Evolutionary conservation across 2,888 invertebrate species (phyloP), one percentile per base, ranked within the genome.

Genomic region (Agapostemon virescens): DNA sequence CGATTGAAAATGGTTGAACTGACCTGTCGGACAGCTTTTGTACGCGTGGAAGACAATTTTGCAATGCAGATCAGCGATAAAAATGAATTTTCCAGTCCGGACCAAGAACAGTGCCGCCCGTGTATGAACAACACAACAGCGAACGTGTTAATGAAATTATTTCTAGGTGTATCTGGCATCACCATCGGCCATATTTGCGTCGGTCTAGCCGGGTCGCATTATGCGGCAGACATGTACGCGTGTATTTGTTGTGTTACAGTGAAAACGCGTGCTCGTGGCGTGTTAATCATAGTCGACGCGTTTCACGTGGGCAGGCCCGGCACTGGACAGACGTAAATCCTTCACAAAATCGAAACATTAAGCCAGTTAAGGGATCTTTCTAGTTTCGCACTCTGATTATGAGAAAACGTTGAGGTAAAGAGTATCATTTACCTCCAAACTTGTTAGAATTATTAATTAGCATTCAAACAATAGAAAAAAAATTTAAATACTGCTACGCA

Each of bases 271-370:
- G 90, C 81, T 79, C 66, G 74, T 69, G 26, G 83, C 75, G 86
- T 87, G 89, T 90, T 90, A 88, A 89, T 90, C 90, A 90, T 82
- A 42, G 77, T 76, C 49, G 81, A 76, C 85, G 81, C 83, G 74
- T 84, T 84, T 85, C 69, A 76, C 82, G 84, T 74, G 74, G 69
- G n/a, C 23, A 15, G 52, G 9, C 75, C 36, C 26, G 55, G 55
- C 55, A 55, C 33, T n/a, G 63, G 63, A 6, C 52, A 58, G 52
- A 52, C 42, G 69, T 64, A 42, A 75, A 75, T 61, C 36, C 70
- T 70, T 83, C 83, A 77, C 69, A 80, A 66, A 73, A 83, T 81
- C 80, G 72, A 84, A 69, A 80, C 36, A 40, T 26, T 58, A 64
- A 66, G 38, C 75, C 52, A 63, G 69, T 42, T 33, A 58, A 68